Percentiles rank a stretch among this genome's conserved stretches.
Conservation (phyloP, 2,113 vertebrate species). For the Elephantulus edwardii region DNA sequence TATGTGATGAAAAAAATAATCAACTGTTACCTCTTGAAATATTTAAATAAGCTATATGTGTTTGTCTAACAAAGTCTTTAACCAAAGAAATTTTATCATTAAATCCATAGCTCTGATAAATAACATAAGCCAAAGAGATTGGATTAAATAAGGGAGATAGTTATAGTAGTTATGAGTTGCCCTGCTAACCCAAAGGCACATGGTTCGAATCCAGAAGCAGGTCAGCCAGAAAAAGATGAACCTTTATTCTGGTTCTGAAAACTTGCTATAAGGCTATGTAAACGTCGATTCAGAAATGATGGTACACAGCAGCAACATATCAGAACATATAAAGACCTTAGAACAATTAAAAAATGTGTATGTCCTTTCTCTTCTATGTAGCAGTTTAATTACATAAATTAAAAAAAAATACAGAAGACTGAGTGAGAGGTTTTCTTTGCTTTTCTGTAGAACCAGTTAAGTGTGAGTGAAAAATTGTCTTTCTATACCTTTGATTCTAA, state of each 20-base stretch:
- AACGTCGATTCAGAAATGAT: too few species aligned
- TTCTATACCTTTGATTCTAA: constrained; percentile 20
- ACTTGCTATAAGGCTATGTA: too few species aligned
- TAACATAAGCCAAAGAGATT: background rate
- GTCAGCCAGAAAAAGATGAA: too few species aligned
- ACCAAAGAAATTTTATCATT: background rate
- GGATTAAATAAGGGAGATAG: background rate
- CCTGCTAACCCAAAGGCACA: too few species aligned
- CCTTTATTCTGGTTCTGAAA: too few species aligned
- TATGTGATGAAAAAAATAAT: constrained; percentile 11
- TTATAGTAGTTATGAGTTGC: background rate
- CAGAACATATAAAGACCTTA: background rate
- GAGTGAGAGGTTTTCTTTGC: background rate
- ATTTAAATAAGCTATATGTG: constrained; percentile 38
- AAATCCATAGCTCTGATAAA: background rate
- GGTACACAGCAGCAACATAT: too few species aligned
- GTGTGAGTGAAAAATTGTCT: constrained; percentile 10
- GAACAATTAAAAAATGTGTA: background rate
- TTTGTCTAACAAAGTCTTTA: constrained; percentile 10
- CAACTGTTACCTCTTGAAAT: background rate
- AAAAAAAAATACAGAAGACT: constrained; percentile 3
- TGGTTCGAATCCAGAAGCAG: too few species aligned
- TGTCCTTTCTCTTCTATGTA: background rate
- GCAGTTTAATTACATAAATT: too few species aligned
- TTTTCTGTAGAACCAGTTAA: background rate